These are phyloP conservation scores for Sylvilagus bachmani DNA, from an alignment of 2,113 vertebrate genomes.

Conservation along the genomic window DNA sequence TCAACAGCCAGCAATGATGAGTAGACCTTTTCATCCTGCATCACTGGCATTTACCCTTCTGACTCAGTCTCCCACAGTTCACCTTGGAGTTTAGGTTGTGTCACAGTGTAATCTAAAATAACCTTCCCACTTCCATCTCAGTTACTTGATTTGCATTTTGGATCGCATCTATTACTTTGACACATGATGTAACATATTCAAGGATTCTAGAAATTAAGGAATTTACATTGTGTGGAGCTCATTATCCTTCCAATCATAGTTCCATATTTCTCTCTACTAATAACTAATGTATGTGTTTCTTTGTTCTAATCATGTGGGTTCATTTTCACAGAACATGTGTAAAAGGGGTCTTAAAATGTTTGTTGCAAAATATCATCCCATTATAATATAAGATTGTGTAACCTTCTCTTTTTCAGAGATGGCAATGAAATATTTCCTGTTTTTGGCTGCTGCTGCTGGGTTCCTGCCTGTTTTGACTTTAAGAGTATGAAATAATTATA, in stretches of 20 bases:
- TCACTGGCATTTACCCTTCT: background rate
- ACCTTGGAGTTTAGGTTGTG: background rate
- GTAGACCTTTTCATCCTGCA: background rate
- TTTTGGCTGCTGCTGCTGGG: background rate
- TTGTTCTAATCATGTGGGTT: background rate
- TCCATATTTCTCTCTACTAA: background rate
- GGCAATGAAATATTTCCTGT: constrained; percentile 28
- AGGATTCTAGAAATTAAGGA: background rate
- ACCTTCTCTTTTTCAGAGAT: constrained; percentile 57
- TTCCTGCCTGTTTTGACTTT: constrained; percentile 2
- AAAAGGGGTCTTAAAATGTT: background rate
- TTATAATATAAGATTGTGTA: background rate
- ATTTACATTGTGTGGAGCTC: background rate
- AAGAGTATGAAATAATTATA: constrained; percentile 17
- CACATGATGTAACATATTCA: background rate
- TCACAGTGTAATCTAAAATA: background rate
- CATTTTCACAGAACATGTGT: background rate
- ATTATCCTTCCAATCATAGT: background rate
- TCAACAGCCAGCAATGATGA: background rate
- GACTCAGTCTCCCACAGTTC: background rate
- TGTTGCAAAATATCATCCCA: background rate
- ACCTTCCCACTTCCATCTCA: background rate
- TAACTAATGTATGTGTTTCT: background rate
- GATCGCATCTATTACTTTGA: background rate
- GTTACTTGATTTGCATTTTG: background rate